A percentile compares a stretch with the other conserved stretches of the same genome.
Evolutionary conservation across 2,113 vertebrate genomes (phyloP).

Genomic region (Elephas maximus): DNA sequence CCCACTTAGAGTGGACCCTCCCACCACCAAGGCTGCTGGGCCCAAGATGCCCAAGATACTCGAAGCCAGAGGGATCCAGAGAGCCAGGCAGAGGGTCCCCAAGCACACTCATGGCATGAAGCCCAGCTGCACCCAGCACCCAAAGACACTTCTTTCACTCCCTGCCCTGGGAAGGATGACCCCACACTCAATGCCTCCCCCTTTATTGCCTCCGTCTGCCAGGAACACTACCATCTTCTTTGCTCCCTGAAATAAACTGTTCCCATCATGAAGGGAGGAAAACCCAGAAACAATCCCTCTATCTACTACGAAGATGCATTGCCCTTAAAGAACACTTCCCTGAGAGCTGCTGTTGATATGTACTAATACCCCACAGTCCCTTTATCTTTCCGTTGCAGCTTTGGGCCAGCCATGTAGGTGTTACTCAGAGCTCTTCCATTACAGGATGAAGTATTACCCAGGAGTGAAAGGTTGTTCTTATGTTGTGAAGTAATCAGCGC

Average conservation of each 20-base stretch:
- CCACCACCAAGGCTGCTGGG: too few relatives aligned
- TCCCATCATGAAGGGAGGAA: background rate
- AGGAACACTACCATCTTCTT: too few relatives aligned
- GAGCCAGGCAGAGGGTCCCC: too few relatives aligned
- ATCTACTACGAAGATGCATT: fast-evolving
- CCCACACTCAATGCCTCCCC: background rate
- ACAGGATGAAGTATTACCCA: background rate
- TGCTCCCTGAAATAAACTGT: background rate
- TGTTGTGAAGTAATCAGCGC: background rate
- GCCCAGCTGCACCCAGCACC: background rate
- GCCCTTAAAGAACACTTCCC: background rate
- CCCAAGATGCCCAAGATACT: too few relatives aligned
- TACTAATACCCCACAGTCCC: too few relatives aligned
- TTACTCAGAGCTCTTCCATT: background rate
- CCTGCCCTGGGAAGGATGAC: background rate
- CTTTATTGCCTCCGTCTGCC: too few relatives aligned
- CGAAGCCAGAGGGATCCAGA: too few relatives aligned
- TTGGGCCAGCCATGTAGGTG: too few relatives aligned
- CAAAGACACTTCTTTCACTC: background rate
- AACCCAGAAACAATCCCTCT: background rate
- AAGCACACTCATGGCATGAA: too few relatives aligned
- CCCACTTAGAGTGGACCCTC: too few relatives aligned
- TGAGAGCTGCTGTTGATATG: fast-evolving
- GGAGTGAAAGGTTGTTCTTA: background rate
- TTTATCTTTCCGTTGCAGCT: background rate